Percentiles rank a stretch among this genome's conserved stretches.
These are phyloP conservation scores for Apostichopus californicus DNA, from an alignment of 35 echinoderm and acorn worm species.

Conservation along the genomic window DNA sequence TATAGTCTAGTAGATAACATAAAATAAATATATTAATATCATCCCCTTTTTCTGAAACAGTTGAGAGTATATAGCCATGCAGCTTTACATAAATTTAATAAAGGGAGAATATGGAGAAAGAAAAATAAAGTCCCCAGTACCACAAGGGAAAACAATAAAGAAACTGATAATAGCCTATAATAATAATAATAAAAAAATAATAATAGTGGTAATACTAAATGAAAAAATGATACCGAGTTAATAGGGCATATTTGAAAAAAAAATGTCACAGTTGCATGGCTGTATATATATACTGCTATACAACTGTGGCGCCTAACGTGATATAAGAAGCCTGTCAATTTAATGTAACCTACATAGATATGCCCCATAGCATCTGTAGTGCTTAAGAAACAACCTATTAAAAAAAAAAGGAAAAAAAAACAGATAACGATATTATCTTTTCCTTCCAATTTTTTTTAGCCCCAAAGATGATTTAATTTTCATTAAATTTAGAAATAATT, in stretches of 20 bases:
- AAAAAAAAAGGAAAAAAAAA: not conserved
- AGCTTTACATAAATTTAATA: too few species aligned
- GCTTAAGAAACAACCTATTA: not conserved
- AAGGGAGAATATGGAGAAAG: too few species aligned
- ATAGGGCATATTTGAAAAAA: not conserved
- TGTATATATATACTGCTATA: not conserved
- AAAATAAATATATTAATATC: too few species aligned
- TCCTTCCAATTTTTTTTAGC: constrained; percentile 22
- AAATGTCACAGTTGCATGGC: not conserved
- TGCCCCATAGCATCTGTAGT: not conserved
- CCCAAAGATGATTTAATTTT: constrained; percentile 48
- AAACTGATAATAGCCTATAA: too few species aligned
- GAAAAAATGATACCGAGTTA: not conserved
- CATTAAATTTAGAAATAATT: constrained; percentile 47
- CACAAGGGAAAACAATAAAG: not conserved
- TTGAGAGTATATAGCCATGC: too few species aligned
- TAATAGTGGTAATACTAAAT: too few species aligned
- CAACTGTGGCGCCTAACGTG: not conserved
- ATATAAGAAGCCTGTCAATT: not conserved
- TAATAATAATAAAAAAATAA: not conserved
- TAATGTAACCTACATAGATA: constrained; percentile 1
- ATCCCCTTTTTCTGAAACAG: too few species aligned
- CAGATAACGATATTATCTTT: constrained; percentile 13
- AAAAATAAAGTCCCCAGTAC: too few species aligned
- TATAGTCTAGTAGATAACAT: too few species aligned